Base-by-base conservation (phyloP, 2,888 invertebrate species). In the Troilus luridus region DNA sequence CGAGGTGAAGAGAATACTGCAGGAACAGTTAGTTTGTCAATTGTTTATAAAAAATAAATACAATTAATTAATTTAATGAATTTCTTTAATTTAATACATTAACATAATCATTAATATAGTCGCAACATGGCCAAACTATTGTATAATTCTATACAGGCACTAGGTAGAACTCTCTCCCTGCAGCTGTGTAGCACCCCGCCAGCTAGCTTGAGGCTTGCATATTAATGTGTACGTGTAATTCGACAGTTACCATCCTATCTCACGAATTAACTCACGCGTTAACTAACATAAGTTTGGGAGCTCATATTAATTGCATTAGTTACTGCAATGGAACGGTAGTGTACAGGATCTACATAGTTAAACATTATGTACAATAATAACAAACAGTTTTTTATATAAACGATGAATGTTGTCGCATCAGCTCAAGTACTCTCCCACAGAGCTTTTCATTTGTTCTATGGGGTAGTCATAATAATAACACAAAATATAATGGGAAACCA, bases 151-250 rank as follows among this genome's bases (percentile, higher is more conserved):
- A 41, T 5, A 77, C 27, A 77, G 27, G 72, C 27, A 0, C 17
- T 77, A 77, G 72, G 72, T 27, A 41, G 14, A 19, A 41, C 27
- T 9, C 72, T 21, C 72, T 10, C 3, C 41, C 72, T 8, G 12
- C 72, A 77, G 67, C 24, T 64, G 64, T n/a, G 64, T 64, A 64
- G 9, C n/a, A 64, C 64, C n/a, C n/a, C 24, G 72, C 27, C 0
- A 41, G 72, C 9, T 14, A 41, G 72, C 9, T 14, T 27, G 19
- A 41, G 72, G 9, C 72, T 77, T 77, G 72, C 72, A 77, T 77
- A 77, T 77, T 77, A 77, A 77, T 77, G 72, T 77, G 8, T 77
- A 77, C 72, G 72, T 41, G 72, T 77, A 41, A 77, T 77, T 77
- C 27, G 72, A n/a, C 72, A 77, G 72, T 77, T 77, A 77, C 72